Evolutionary conservation across 2,888 invertebrate species (phyloP), one percentile per base, ranked within the genome.

Genomic region (Endomychus coccineus): DNA sequence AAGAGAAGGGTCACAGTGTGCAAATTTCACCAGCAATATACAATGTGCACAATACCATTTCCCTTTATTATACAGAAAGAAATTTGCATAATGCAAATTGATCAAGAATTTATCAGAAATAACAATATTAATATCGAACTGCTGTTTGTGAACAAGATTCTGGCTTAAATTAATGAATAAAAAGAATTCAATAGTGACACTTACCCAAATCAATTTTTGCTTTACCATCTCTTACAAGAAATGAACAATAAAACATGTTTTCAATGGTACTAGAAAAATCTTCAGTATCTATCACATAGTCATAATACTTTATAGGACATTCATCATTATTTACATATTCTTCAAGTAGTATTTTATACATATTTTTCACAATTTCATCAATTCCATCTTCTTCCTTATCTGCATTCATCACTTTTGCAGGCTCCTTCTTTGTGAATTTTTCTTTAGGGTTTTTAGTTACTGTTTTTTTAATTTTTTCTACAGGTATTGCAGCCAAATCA

Each of bases 231-330:
- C 73, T 59, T 1, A 74, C 67, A 3, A 80, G 64, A 61, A 79
- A 80, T 0, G 79, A 72, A n/a, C 75, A 65, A 49, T 78, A 70
- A 61, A 80, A 73, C 24, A 78, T 69, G 51, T 80, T 80, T 64
- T 80, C 77, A 1, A 80, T 66, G 16, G 77, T 75, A 34, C 66
- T 63, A 1, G 71, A 63, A 66, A 77, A 80, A 60, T 72, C 70
- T 16, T 54, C 52, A 0, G 78, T 78, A 57, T 80, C 72, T 39
- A 79, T 55, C 11, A 77, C 71, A 6, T 73, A 56, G 49, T 71
- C 66, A 60, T 74, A 78, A 57, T 77, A 79, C 48, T 71, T 70
- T 3, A 80, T 59, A 0, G 76, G 71, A 16, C 59, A 39, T 2
- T 51, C 39, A 2, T 61, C 43, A 41, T 66, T 65, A 2, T 56